phyloP scores from a whole-genome alignment of 2,888 invertebrate species.

The Nebria salina region DNA sequence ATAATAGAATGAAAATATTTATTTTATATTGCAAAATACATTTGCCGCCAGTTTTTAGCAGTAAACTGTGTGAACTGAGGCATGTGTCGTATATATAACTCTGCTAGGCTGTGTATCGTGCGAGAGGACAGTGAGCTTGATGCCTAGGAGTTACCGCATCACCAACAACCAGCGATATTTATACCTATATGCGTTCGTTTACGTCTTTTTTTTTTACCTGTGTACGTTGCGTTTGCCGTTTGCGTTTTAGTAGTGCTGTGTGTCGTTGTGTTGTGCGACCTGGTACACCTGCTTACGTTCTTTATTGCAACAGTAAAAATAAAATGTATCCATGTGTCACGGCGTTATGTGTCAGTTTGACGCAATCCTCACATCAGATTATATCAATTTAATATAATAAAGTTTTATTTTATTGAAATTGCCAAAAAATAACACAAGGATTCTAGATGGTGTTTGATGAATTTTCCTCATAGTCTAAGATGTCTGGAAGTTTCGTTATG shows the following conservation, averaged over 20 bases:
- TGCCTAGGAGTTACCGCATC: background rate
- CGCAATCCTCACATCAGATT: background rate
- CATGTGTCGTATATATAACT: background rate
- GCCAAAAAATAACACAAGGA: background rate
- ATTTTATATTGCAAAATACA: no score
- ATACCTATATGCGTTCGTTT: background rate
- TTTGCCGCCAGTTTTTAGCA: background rate
- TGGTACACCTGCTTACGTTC: background rate
- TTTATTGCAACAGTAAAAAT: background rate
- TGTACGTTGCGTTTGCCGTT: background rate
- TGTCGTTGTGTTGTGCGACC: constrained; percentile 1
- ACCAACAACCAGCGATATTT: background rate
- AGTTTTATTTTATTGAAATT: background rate
- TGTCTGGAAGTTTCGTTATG: background rate
- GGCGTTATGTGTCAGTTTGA: background rate
- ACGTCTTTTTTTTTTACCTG: background rate
- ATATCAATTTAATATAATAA: background rate
- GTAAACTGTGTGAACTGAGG: background rate
- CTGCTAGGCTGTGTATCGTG: background rate
- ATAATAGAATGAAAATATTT: no score
- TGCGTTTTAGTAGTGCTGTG: background rate
- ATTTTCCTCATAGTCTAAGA: background rate
- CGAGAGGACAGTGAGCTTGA: background rate
- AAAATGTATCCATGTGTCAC: background rate
- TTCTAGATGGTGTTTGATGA: background rate